Conservation (phyloP, 2,113 vertebrate species). For the Eublepharis macularius region DNA sequence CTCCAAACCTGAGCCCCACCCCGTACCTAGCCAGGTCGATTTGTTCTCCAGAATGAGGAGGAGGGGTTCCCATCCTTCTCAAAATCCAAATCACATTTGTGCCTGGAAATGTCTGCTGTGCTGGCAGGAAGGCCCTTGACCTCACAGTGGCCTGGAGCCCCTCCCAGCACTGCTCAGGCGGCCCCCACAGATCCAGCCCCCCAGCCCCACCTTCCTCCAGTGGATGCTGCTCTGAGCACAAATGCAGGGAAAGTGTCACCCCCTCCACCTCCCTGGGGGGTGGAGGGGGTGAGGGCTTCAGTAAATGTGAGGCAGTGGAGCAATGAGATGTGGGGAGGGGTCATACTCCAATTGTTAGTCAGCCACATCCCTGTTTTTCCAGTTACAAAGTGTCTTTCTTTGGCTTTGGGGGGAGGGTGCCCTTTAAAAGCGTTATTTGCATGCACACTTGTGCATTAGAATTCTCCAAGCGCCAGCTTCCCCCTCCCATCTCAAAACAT, state of each 20-base stretch:
- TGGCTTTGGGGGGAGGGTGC: not conserved
- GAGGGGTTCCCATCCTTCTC: not conserved
- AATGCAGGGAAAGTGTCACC: conserved; percentile 22
- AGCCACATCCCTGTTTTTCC: no score
- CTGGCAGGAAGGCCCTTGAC: not conserved
- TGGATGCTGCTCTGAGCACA: not conserved
- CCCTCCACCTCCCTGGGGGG: not conserved
- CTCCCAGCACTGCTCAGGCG: accelerated
- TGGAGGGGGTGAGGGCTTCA: not conserved
- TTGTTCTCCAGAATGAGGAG: no score
- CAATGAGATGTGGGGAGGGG: not conserved
- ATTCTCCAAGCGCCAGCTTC: no score
- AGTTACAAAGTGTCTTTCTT: not conserved
- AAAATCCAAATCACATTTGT: no score
- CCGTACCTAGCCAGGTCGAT: no score
- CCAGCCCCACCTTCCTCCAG: not conserved
- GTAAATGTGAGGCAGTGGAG: not conserved
- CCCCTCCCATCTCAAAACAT: no score
- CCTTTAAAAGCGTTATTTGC: no score
- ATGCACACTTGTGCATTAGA: no score
- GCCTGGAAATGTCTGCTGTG: not conserved
- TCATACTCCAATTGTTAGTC: not conserved
- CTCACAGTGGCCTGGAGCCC: not conserved
- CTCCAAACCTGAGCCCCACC: no score
- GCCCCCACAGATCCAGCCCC: accelerated